These are phyloP conservation scores for Papilio aristodemus DNA, from an alignment of 1,140 invertebrate genomes.

Conservation along the genomic window DNA sequence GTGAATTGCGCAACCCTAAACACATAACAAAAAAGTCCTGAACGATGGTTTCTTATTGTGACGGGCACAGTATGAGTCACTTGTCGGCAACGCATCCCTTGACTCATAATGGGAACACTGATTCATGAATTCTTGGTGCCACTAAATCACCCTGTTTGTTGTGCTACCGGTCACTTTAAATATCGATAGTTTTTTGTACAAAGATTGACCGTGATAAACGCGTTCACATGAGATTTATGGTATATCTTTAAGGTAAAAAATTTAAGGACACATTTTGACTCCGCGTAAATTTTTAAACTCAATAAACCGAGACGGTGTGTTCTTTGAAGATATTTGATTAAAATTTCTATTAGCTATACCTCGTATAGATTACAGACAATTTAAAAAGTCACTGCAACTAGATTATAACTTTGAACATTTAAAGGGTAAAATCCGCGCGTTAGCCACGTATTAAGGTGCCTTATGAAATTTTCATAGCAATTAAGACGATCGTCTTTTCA, in stretches of 20 bases:
- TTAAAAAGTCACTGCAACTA: too few relatives aligned
- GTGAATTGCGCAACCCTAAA: constrained; percentile 10
- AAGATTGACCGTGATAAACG: neutral
- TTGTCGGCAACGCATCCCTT: neutral
- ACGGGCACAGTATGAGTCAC: constrained; percentile 20
- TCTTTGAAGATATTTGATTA: too few relatives aligned
- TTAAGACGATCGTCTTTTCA: constrained; percentile 1
- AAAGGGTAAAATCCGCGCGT: too few relatives aligned
- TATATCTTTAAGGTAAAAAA: neutral
- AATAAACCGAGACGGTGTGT: too few relatives aligned
- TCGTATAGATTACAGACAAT: too few relatives aligned
- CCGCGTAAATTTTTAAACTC: neutral
- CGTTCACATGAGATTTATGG: constrained; percentile 10
- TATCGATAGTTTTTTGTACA: neutral
- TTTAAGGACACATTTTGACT: neutral
- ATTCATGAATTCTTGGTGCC: constrained; percentile 1
- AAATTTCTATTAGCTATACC: too few relatives aligned
- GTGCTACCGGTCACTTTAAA: constrained; percentile 9
- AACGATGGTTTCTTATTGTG: neutral
- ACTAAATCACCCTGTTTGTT: neutral
- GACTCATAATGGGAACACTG: constrained; percentile 23
- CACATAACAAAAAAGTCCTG: neutral
- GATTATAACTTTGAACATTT: too few relatives aligned
- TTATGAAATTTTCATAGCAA: constrained; percentile 8
- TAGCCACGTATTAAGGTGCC: neutral